Conservation (phyloP, 2,797 vertebrate species). For the Rhinophrynus dorsalis region DNA sequence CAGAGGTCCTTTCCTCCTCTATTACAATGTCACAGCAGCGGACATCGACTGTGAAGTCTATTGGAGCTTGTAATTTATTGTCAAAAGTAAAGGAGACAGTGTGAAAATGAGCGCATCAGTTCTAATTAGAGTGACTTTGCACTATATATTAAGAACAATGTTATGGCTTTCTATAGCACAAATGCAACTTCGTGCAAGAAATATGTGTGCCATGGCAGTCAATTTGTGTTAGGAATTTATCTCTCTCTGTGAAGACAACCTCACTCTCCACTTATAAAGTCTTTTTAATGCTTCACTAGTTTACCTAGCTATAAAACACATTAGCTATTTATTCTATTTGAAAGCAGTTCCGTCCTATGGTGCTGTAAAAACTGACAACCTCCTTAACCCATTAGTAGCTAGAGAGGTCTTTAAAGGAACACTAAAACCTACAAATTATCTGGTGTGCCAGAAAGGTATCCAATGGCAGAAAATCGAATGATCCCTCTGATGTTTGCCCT, state of each 20-base stretch:
- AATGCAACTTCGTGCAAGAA: not conserved
- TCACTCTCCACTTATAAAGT: not conserved
- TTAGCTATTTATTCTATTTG: too few species aligned
- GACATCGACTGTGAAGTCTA: constrained; percentile 7
- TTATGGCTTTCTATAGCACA: not conserved
- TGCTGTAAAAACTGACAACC: too few species aligned
- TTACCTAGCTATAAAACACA: not conserved
- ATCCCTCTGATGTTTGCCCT: too few species aligned
- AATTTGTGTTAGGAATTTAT: not conserved
- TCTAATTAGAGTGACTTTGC: constrained; percentile 36
- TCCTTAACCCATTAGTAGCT: too few species aligned
- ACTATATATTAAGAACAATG: constrained; percentile 25
- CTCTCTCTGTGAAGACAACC: not conserved
- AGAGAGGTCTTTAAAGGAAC: too few species aligned
- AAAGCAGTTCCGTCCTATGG: too few species aligned
- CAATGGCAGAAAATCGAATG: too few species aligned
- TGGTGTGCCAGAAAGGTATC: too few species aligned
- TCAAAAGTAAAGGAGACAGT: constrained; percentile 8
- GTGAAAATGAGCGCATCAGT: constrained; percentile 31
- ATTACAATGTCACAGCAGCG: not conserved
- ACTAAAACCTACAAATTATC: too few species aligned
- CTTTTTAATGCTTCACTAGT: not conserved
- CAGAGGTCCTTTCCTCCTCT: not conserved
- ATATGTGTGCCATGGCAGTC: not conserved
- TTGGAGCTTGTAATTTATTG: constrained; percentile 16